These are phyloP conservation scores for Drosophila tani DNA, from an alignment of 1,140 invertebrate species.

Conservation along the genomic window DNA sequence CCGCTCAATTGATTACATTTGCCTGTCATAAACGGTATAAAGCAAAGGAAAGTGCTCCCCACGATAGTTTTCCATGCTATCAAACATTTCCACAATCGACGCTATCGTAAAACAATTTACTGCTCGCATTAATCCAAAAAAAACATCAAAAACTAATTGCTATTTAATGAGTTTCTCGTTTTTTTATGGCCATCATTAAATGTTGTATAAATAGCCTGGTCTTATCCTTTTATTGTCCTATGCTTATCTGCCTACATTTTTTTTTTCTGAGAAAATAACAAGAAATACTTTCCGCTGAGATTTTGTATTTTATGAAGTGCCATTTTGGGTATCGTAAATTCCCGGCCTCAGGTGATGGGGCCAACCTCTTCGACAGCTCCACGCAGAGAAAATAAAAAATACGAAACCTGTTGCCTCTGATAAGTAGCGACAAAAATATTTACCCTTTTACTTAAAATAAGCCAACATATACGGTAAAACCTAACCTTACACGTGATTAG, in stretches of 20 bases:
- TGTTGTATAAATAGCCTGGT: slow-evolving; percentile 29
- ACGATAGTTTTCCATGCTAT: slow-evolving; percentile 27
- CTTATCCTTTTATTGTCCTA: slow-evolving; percentile 25
- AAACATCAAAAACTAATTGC: slow-evolving; percentile 22
- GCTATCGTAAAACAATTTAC: slow-evolving; percentile 20
- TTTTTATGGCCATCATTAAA: slow-evolving; percentile 22
- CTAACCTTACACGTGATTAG: not conserved
- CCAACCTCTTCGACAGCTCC: slow-evolving; percentile 20
- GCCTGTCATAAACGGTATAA: slow-evolving; percentile 8
- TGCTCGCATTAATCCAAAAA: not conserved
- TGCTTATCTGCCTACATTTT: slow-evolving; percentile 23
- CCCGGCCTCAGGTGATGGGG: slow-evolving; percentile 26
- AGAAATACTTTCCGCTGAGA: slow-evolving; percentile 18
- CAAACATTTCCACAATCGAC: slow-evolving; percentile 27
- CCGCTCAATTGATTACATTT: slow-evolving; percentile 34
- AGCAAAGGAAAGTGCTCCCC: slow-evolving; percentile 14
- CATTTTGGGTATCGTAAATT: slow-evolving; percentile 26
- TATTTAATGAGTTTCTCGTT: slow-evolving; percentile 41
- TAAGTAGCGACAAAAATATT: slow-evolving; percentile 40
- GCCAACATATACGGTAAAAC: not conserved
- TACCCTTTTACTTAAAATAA: not conserved
- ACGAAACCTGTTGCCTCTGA: slow-evolving; percentile 21
- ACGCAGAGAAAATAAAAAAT: not conserved
- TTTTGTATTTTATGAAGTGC: slow-evolving; percentile 36
- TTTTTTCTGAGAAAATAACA: slow-evolving; percentile 9